A percentile compares a stretch with the other conserved stretches of the same genome.
These are phyloP conservation scores for Aurelia coerulea DNA, from an alignment of 30 jellyfish, hydroid and myxozoan species.

Conservation along the genomic window DNA sequence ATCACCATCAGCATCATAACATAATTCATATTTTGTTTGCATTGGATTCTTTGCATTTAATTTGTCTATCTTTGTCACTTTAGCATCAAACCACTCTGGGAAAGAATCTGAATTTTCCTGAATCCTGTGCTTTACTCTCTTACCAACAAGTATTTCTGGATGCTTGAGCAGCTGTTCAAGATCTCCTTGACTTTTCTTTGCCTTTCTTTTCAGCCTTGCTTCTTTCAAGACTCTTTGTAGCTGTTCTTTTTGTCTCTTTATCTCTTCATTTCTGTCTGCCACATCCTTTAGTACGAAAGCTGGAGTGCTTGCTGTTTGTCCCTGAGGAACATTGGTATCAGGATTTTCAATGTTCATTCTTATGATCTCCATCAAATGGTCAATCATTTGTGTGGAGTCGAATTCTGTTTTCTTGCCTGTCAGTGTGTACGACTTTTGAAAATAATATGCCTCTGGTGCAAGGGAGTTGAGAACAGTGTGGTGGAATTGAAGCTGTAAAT, in stretches of 20 bases:
- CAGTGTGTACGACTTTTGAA: not conserved
- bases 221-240: not conserved
- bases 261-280: not conserved
- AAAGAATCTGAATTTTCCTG: conserved; percentile 10
- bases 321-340: not conserved
- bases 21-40: not conserved
- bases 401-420: conserved; percentile 4
- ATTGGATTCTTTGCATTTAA: not conserved
- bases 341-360: conserved; percentile 1
- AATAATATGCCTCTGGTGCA: conserved; percentile 6
- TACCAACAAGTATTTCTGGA: conserved; percentile 5
- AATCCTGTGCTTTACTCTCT: not conserved
- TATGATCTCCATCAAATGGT: conserved; percentile 25
- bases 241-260: not conserved
- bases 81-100: conserved; percentile 2
- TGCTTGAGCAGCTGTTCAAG: conserved; percentile 3
- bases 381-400: conserved; percentile 1
- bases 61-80: conserved; percentile 2
- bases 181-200: not conserved
- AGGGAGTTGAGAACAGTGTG: conserved; percentile 13
- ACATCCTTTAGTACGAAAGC: not conserved
- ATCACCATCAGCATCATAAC: conserved; percentile 39
- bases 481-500: conserved; percentile 21
- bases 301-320: not conserved
- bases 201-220: conserved; percentile 16